These are phyloP conservation scores for Chrysolina oricalcia DNA, from an alignment of 2,888 invertebrate species.

Conservation along the genomic window DNA sequence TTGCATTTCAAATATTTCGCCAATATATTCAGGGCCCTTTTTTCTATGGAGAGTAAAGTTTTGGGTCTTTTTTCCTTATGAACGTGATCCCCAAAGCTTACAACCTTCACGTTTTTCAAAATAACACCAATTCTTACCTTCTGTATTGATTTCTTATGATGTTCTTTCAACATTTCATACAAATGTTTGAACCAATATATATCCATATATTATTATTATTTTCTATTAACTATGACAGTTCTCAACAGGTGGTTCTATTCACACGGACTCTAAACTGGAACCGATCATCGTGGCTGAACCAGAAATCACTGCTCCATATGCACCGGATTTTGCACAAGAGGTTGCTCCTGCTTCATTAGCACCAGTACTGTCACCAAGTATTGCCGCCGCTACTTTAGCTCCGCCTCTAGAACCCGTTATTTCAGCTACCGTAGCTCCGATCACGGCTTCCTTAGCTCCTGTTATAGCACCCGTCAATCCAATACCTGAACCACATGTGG, in stretches of 20 bases:
- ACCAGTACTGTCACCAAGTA: neutral
- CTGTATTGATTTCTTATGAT: neutral
- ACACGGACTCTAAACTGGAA: slow-evolving; percentile 43
- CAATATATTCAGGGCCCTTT: too few species aligned
- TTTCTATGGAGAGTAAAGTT: too few species aligned
- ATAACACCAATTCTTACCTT: neutral
- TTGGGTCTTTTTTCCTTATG: too few species aligned
- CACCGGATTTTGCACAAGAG: neutral
- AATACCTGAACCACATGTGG: slow-evolving; percentile 45
- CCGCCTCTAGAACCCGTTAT: slow-evolving; percentile 22
- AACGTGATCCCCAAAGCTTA: neutral
- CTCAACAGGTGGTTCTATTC: slow-evolving; percentile 58
- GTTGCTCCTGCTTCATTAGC: neutral
- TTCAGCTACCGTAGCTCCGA: slow-evolving; percentile 25
- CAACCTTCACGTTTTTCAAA: neutral
- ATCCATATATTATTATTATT: neutral
- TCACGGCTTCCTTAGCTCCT: slow-evolving; percentile 31
- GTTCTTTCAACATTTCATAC: neutral
- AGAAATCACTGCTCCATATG: neutral
- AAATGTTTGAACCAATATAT: neutral
- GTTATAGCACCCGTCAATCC: slow-evolving; percentile 49
- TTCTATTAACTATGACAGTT: neutral
- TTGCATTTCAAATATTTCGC: too few species aligned
- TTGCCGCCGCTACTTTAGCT: neutral
- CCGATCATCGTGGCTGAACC: slow-evolving; percentile 59